Evolutionary conservation across 2,797 vertebrate genomes (phyloP).

Genomic region (Rachycentron canadum): DNA sequence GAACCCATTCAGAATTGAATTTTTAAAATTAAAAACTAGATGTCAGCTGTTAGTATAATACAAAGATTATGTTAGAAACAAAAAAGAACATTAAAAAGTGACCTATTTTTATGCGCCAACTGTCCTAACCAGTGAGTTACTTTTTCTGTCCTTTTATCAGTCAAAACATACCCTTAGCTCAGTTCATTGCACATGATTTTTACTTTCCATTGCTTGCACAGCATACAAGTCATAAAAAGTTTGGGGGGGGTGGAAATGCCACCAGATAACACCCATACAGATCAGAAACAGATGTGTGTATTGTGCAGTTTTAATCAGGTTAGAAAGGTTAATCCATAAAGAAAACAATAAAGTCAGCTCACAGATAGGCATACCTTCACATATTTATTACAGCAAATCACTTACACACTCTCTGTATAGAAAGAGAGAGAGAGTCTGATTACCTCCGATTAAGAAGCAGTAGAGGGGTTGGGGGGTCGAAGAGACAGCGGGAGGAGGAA

Average conservation of each 20-base stretch:
- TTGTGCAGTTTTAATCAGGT: neutral
- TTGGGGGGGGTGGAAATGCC: slow-evolving; percentile 2
- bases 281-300: slow-evolving; percentile 12
- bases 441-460: slow-evolving; percentile 45
- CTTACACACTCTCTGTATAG: slow-evolving; percentile 41
- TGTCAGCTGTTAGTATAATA: slow-evolving; percentile 44
- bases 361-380: neutral
- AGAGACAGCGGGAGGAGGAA: slow-evolving; percentile 26
- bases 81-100: slow-evolving; percentile 26
- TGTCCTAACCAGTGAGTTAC: slow-evolving; percentile 12
- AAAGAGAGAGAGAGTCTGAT: slow-evolving; percentile 41
- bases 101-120: slow-evolving; percentile 27
- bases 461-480: slow-evolving; percentile 21
- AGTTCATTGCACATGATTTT: slow-evolving; percentile 19
- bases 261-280: slow-evolving; percentile 14
- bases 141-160: slow-evolving; percentile 31
- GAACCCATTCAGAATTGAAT: slow-evolving; percentile 54
- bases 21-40: slow-evolving; percentile 42
- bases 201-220: slow-evolving; percentile 22
- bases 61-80: slow-evolving; percentile 36
- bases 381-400: slow-evolving; percentile 20
- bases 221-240: slow-evolving; percentile 15
- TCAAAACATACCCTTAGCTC: slow-evolving; percentile 16
- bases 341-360: slow-evolving; percentile 4
- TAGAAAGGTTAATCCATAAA: neutral